Evolutionary conservation across 2,797 vertebrate genomes (phyloP).

Genomic region (Schizopygopsis pylzovi): DNA sequence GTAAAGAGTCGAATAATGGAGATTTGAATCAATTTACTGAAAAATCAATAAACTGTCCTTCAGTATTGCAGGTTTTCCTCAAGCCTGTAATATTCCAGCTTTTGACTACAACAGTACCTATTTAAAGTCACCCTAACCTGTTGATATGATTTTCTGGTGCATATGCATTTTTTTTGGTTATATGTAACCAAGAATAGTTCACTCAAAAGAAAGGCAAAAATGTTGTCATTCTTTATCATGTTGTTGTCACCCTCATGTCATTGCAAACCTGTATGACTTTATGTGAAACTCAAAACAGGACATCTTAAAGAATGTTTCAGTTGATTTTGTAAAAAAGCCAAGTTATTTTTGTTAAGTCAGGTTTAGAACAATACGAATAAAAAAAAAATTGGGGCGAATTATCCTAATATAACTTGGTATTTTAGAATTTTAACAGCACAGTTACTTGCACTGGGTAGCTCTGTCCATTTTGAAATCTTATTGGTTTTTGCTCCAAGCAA

Average conservation of each 20-base stretch:
- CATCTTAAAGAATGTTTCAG: not conserved
- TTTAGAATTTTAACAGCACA: not conserved
- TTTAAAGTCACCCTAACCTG: not conserved
- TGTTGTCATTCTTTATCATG: not conserved
- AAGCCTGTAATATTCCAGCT: not conserved
- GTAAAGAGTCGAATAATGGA: not conserved
- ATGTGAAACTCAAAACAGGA: not conserved
- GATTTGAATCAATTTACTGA: not conserved
- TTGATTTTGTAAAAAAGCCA: not conserved
- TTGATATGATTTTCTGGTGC: not conserved
- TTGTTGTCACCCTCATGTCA: not conserved
- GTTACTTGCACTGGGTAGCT: not conserved
- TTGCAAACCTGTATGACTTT: not conserved
- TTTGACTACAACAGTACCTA: not conserved
- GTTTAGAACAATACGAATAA: not conserved
- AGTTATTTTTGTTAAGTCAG: not conserved
- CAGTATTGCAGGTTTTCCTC: not conserved
- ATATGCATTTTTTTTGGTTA: not conserved
- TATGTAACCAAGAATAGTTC: not conserved
- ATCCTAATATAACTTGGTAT: not conserved
- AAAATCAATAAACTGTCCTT: not conserved
- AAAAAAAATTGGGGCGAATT: not conserved
- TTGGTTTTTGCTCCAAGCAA: not conserved
- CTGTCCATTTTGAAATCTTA: not conserved
- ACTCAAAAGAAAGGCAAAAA: not conserved